Evolutionary conservation across 2,888 invertebrate genomes (phyloP), one percentile per base, ranked within the genome.

Genomic region (Auanema freiburgensis): DNA sequence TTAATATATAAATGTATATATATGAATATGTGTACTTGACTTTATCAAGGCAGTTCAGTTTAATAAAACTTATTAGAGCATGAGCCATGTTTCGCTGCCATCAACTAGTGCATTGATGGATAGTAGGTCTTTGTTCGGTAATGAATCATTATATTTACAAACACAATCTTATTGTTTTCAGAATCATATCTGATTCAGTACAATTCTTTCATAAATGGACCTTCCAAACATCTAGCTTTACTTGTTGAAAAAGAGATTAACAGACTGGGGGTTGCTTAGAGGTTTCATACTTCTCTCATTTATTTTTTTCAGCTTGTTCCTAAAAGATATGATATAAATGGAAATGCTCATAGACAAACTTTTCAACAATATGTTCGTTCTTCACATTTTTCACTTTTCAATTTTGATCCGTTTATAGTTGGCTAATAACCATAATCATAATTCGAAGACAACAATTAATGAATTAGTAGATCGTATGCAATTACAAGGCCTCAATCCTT

Each of bases 281-380:
- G 23, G 11, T 46, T 5, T 21, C 4, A 21, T 18, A 10, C 16
- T 3, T 5, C 3, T 5, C 10, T 16, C 10, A 46, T 16, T 46
- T 46, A 2, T 24, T 24, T 12, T 11, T 24, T 25, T 52, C 43
- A 59, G 59, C 24, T 61, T 16, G 54, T 62, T 57, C 62, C 62
- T 1, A n/a, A 46, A 8, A 24, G 62, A 11, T 41, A 43, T 16
- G 56, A 57, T 49, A 14, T 40, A 12, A 21, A n/a, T 8, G 62
- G 57, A 11, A 50, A 25, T 23, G 40, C 33, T 16, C 49, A 50
- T 11, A 12, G 14, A 23, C 62, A 62, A 21, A 50, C 49, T 11
- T 42, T 62, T 8, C 44, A 25, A 41, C 51, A 62, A 57, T 62
- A 57, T 50, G 62, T 62, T 41, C 18, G 56, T 25, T 18, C 25